Evolutionary conservation across 2,113 vertebrate species (phyloP).

Genomic region (Trichomycterus rosablanca): DNA sequence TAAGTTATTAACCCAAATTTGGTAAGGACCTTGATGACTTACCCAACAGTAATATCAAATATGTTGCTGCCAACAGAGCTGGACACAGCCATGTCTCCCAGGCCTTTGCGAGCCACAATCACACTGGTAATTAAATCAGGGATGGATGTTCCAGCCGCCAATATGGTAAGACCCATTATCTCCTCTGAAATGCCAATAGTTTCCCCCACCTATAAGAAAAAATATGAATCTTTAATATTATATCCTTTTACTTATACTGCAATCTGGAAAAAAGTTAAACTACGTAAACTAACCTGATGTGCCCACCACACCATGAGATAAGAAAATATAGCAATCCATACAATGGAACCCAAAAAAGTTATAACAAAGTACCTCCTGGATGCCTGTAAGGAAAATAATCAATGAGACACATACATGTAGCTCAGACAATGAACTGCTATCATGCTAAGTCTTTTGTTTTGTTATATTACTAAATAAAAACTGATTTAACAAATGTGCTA

Average conservation of each 20-base stretch:
- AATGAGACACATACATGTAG: neutral
- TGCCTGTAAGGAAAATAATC: constrained; percentile 64
- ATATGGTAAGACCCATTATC: constrained; percentile 93
- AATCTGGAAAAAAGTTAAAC: too few relatives aligned
- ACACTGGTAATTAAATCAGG: constrained; percentile 97
- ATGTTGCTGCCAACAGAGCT: constrained; percentile 97
- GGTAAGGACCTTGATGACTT: constrained; percentile 50
- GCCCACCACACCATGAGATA: constrained; percentile 99
- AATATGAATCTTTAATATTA: too few relatives aligned
- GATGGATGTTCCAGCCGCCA: constrained; percentile 94
- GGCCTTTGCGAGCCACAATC: constrained; percentile 90
- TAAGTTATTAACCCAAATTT: neutral
- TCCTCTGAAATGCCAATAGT: constrained; percentile 96
- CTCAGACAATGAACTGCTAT: neutral
- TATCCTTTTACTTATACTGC: too few relatives aligned
- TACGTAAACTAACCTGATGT: constrained; percentile 83
- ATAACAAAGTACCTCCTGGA: constrained; percentile 78
- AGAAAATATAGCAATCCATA: constrained; percentile 90
- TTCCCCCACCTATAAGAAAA: constrained; percentile 81
- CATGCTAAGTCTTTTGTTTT: too few relatives aligned
- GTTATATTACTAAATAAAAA: too few relatives aligned
- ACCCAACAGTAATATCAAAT: constrained; percentile 96
- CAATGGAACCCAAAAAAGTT: constrained; percentile 88
- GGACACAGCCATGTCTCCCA: constrained; percentile 97
- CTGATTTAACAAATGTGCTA: too few relatives aligned